Evolutionary conservation across 2,888 invertebrate genomes (phyloP).

Genomic region (Synergus umbraculus): DNA sequence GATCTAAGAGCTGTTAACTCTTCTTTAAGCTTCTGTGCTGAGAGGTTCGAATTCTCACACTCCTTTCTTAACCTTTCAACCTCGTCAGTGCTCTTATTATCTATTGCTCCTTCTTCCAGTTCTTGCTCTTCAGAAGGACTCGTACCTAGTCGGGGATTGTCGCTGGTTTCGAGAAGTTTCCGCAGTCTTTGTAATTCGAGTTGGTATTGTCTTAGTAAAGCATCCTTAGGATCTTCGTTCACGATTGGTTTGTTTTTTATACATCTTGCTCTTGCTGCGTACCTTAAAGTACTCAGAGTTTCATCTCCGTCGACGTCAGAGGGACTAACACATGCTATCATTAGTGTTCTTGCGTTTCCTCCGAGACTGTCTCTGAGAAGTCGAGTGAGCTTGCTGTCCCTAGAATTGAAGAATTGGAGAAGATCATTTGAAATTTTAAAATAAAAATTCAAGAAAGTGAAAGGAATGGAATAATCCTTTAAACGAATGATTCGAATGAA

Average conservation of each 20-base stretch:
- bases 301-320: constrained; percentile 91
- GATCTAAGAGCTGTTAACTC: constrained; percentile 64
- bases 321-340: constrained; percentile 92
- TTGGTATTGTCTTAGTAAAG: constrained; percentile 90
- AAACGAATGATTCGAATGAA: too few relatives aligned
- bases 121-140: constrained; percentile 47
- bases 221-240: constrained; percentile 95
- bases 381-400: constrained; percentile 92
- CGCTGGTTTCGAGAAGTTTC: constrained; percentile 78
- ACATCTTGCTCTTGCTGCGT: constrained; percentile 91
- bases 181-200: constrained; percentile 88
- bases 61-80: constrained; percentile 66
- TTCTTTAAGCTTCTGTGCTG: constrained; percentile 68
- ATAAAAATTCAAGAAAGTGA: too few relatives aligned
- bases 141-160: constrained; percentile 51
- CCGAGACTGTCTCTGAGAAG: constrained; percentile 89
- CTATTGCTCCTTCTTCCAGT: constrained; percentile 45
- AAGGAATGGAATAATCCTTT: too few relatives aligned
- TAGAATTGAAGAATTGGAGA: constrained; percentile 71
- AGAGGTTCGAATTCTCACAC: constrained; percentile 69
- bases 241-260: constrained; percentile 91
- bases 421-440: not conserved
- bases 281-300: constrained; percentile 88
- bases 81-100: constrained; percentile 50
- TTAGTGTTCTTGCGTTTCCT: constrained; percentile 92